phyloP scores from a whole-genome alignment of 2,797 vertebrate species.

The Gouania willdenowi region DNA sequence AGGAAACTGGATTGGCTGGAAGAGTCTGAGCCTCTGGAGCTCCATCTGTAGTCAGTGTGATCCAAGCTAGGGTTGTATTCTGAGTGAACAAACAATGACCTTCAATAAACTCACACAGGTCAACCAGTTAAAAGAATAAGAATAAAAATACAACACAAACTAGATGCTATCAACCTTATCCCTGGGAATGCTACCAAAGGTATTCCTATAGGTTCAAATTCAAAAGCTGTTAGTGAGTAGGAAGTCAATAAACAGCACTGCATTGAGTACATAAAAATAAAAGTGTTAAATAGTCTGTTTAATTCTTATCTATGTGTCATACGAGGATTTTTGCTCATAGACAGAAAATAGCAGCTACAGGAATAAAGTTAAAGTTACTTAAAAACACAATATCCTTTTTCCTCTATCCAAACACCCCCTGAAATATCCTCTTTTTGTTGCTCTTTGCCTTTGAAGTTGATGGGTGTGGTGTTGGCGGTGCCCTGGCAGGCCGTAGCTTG shows the following conservation, averaged over 20 bases:
- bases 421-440: background rate
- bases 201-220: no score
- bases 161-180: no score
- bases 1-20: slow-evolving; percentile 83
- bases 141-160: background rate
- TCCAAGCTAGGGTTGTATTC: slow-evolving; percentile 88
- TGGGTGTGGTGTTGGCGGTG: slow-evolving; percentile 85
- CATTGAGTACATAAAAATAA: background rate
- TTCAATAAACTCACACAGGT: no score
- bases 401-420: background rate
- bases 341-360: no score
- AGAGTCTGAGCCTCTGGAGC: slow-evolving; percentile 85
- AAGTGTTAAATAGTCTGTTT: background rate
- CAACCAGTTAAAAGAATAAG: background rate
- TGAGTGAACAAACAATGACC: no score
- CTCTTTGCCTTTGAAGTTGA: slow-evolving; percentile 87
- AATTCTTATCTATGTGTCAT: no score
- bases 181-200: no score
- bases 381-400: no score
- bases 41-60: slow-evolving; percentile 89
- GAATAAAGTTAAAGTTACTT: no score
- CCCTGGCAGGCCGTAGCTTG: slow-evolving; percentile 94
- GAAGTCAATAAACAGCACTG: no score
- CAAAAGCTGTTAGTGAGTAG: no score
- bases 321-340: no score